Base-by-base conservation (phyloP, 2,113 vertebrate genomes). In the Cyprinodon brontotheroides region DNA sequence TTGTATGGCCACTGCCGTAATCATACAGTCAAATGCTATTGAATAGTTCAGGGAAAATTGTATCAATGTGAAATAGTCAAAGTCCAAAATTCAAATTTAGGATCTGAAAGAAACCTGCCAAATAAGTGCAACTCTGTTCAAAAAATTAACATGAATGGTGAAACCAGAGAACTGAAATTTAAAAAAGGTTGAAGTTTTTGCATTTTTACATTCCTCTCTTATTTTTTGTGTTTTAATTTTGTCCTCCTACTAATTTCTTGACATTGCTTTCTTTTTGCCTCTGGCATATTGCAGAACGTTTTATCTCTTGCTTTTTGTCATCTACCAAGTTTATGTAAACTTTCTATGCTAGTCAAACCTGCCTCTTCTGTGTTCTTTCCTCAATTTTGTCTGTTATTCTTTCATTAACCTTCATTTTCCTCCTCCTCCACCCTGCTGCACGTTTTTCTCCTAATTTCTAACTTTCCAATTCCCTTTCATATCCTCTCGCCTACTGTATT, bases 311-410 rank as follows among this genome's bases (percentile, higher is more conserved):
- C 36, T 45, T 5, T 3, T 40, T 74, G 43, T 40, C 36, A 67
- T 74, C 73, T 11, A 43, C 40, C 70, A 1, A 45, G 74, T 11
- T 65, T 68, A 39, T 1, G 9, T 75, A 50, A 78, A 74, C 68
- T 77, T n/a, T 61, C 74, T 61, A 60, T 66, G n/a, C 37, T 62
- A 79, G 60, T 79, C 65, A 38, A 47, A 36, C 10, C 57, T 47
- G 17, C 20, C 41, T 79, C 40, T 62, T 61, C 37, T 0, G 22
- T 48, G 65, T 68, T 68, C 59, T 70, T 59, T 65, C 61, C 40
- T 79, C 74, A 60, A 66, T 74, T 85, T 83, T 71, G 14, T 80
- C 65, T 74, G 75, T 73, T 69, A 75, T 80, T 82, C 60, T 72
- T 75, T 78, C 68, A 75, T 74, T 29, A 78, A 79, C 72, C 66